Conservation (phyloP, 2,888 invertebrate genomes). For the Teinopalpus imperialis region DNA sequence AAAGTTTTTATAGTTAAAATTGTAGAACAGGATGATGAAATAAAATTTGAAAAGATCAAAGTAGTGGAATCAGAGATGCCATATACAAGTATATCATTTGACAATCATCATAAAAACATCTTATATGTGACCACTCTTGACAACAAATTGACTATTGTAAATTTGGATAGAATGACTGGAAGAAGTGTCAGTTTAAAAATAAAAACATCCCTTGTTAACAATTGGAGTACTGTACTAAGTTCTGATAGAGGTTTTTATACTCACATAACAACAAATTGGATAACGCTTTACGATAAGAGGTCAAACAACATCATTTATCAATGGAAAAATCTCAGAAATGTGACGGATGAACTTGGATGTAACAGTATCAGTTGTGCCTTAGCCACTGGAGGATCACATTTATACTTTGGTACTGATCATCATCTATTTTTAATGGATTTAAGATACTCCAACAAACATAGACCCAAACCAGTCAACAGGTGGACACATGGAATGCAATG, state of each 20-base stretch:
- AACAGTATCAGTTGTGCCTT: slow-evolving; percentile 55
- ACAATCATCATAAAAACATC: slow-evolving; percentile 62
- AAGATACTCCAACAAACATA: slow-evolving; percentile 43
- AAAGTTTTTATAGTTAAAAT: slow-evolving; percentile 62
- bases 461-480: slow-evolving; percentile 61
- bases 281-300: slow-evolving; percentile 69
- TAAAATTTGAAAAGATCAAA: slow-evolving; percentile 52
- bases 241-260: slow-evolving; percentile 54
- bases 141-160: slow-evolving; percentile 57
- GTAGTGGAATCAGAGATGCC: slow-evolving; percentile 54
- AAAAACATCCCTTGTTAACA: slow-evolving; percentile 47
- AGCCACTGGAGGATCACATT: slow-evolving; percentile 46
- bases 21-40: slow-evolving; percentile 32
- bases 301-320: slow-evolving; percentile 45
- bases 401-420: slow-evolving; percentile 65
- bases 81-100: slow-evolving; percentile 66
- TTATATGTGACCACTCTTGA: slow-evolving; percentile 59
- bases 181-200: slow-evolving; percentile 51
- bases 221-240: slow-evolving; percentile 66
- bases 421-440: slow-evolving; percentile 64
- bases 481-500: slow-evolving; percentile 82
- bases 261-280: slow-evolving; percentile 48
- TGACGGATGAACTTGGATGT: slow-evolving; percentile 54
- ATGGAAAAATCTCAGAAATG: slow-evolving; percentile 46
- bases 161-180: slow-evolving; percentile 59